Evolutionary conservation across 2,113 vertebrate species (phyloP).

Genomic region (Podarcis raffonei): DNA sequence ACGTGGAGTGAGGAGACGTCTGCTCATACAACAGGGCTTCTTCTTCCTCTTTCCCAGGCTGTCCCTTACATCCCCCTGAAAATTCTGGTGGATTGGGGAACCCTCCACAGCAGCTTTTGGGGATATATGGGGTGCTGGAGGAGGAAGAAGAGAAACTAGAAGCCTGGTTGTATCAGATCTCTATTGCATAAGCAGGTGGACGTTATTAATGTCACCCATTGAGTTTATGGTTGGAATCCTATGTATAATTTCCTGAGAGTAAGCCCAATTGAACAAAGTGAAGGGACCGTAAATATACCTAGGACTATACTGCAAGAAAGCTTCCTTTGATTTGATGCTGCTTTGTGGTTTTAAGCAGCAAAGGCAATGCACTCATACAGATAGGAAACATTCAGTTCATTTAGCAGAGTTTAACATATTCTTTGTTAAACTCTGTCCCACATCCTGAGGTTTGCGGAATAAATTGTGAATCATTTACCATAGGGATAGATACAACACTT

Average conservation of each 20-base stretch:
- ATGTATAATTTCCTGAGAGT: background rate
- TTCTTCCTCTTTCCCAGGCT: too few relatives aligned
- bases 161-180: too few relatives aligned
- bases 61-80: too few relatives aligned
- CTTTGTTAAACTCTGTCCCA: slow-evolving; percentile 23
- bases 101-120: too few relatives aligned
- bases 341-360: background rate
- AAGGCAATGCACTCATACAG: slow-evolving; percentile 14
- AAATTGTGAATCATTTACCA: slow-evolving; percentile 41
- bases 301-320: background rate
- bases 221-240: background rate
- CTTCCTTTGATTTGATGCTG: background rate
- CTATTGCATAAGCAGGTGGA: too few relatives aligned
- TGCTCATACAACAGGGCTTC: too few relatives aligned
- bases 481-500: slow-evolving; percentile 48
- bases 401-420: slow-evolving; percentile 15
- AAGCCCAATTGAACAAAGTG: background rate
- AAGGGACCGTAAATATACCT: background rate
- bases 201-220: too few relatives aligned
- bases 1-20: too few relatives aligned
- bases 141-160: too few relatives aligned
- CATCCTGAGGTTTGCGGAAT: slow-evolving; percentile 50
- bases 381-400: slow-evolving; percentile 38
- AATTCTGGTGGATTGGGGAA: too few relatives aligned
- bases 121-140: too few relatives aligned